Evolutionary conservation across 2,797 vertebrate species (phyloP).

Genomic region (Spheniscus humboldti): DNA sequence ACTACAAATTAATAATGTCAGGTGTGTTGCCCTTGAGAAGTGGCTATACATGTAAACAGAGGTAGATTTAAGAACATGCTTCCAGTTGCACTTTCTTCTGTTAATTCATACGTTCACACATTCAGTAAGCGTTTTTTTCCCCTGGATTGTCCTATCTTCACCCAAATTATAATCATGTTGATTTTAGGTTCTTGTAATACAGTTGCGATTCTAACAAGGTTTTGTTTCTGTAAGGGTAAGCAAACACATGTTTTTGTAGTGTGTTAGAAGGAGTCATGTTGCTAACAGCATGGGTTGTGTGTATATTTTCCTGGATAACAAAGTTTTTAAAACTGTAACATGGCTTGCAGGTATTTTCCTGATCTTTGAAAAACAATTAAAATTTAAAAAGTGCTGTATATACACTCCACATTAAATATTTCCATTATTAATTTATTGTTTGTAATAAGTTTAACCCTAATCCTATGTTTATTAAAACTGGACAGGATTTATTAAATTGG

Average conservation of each 20-base stretch:
- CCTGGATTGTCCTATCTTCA: neutral
- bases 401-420: constrained; percentile 67
- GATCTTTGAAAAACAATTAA: constrained; percentile 52
- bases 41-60: neutral
- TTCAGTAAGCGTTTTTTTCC: neutral
- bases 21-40: constrained; percentile 9
- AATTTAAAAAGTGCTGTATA: constrained; percentile 31
- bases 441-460: constrained; percentile 75
- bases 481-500: constrained; percentile 77
- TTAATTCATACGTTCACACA: neutral
- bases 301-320: neutral
- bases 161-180: neutral
- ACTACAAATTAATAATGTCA: constrained; percentile 21
- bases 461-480: constrained; percentile 77
- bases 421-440: constrained; percentile 74
- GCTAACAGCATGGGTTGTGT: neutral
- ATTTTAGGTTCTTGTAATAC: neutral
- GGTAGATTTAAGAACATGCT: neutral
- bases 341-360: constrained; percentile 40
- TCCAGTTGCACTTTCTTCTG: neutral
- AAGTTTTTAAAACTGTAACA: constrained; percentile 21
- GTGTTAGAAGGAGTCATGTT: neutral
- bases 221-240: neutral
- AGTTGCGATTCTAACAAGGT: neutral
- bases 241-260: neutral